Base-by-base conservation (phyloP, 2,113 vertebrate species). In the Sturnira hondurensis region DNA sequence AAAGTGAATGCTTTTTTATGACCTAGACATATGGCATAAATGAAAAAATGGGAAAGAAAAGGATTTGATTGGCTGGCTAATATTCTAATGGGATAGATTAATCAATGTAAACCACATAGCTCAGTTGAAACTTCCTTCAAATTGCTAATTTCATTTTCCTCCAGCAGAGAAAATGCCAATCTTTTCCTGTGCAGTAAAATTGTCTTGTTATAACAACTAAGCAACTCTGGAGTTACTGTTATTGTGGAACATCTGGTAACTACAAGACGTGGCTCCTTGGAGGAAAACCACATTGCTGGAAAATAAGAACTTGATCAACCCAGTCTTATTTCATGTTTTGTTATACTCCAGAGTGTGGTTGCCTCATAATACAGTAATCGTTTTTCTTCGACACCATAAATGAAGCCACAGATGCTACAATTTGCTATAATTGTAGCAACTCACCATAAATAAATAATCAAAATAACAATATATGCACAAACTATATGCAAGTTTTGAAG, bases 241-340 rank as follows among this genome's bases (percentile, higher is more conserved):
- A 97, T 97, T 97, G 94, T 97, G 98, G 97, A 98, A 98, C 98
- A 99, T 98, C 98, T 98, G 98, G 98, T 98, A 98, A 95, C 95
- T 97, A 97, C 97, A 98, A 98, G 97, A 98, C 97, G 97, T 93
- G 96, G 88, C 88, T 98, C 98, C 98, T 97, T 80, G 95, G 98
- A 98, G 98, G 98, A 98, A 58, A 98, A 97, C 96, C 96, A 91
- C 83, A 94, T 93, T 3, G 19, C 82, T 97, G 84, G 96, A 98
- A 98, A 98, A 98, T 98, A 95, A 98, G 97, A 98, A 97, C 91
- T 96, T 98, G 95, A 94, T 97, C 95, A 97, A 96, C 89, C 96
- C 95, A 83, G 86, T 96, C 97, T 96, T 97, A 98, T 98, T 98
- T 98, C 96, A 97, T 96, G 94, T 97, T 98, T 98, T 98, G 96